These are phyloP conservation scores for Cliona cf. orientalis DNA, from an alignment of 37 sponge, comb jelly and placozoan genomes.

Conservation along the genomic window DNA sequence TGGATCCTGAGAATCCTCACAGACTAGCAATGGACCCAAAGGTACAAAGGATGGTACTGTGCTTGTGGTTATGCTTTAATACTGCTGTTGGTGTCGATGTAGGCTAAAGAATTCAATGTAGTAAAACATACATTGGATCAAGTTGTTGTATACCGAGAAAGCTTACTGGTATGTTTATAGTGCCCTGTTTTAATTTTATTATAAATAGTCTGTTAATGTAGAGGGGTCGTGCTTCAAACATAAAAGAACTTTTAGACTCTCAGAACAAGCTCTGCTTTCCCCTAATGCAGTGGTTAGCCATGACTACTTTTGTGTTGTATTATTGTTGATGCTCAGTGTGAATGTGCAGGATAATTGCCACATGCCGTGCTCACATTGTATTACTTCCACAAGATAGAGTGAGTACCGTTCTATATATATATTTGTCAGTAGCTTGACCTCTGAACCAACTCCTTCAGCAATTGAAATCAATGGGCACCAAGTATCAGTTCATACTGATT, in stretches of 20 bases:
- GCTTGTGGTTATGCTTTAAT: no score
- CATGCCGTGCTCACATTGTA: slow-evolving; percentile 81
- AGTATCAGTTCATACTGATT: slow-evolving; percentile 83
- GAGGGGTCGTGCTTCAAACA: slow-evolving; percentile 30
- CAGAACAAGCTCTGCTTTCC: slow-evolving; percentile 57
- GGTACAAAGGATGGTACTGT: slow-evolving; percentile 24
- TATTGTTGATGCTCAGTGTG: background rate
- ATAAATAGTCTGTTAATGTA: slow-evolving; percentile 6
- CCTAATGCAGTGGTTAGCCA: slow-evolving; percentile 84
- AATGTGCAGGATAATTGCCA: slow-evolving; percentile 72
- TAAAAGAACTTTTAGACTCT: slow-evolving; percentile 38
- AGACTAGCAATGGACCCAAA: slow-evolving; percentile 69
- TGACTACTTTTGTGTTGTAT: no score
- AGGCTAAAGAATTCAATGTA: no score
- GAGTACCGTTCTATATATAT: background rate
- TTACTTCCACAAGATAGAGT: slow-evolving; percentile 67
- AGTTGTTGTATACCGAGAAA: no score
- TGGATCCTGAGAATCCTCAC: slow-evolving; percentile 63
- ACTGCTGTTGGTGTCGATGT: no score
- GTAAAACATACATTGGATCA: no score
- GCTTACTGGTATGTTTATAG: no score
- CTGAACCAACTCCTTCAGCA: slow-evolving; percentile 4
- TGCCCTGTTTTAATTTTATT: no score
- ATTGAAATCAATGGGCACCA: slow-evolving; percentile 71
- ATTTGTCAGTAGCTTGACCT: background rate